phyloP scores from a whole-genome alignment of 2,888 invertebrate species.

The Phragmatobia fuliginosa region DNA sequence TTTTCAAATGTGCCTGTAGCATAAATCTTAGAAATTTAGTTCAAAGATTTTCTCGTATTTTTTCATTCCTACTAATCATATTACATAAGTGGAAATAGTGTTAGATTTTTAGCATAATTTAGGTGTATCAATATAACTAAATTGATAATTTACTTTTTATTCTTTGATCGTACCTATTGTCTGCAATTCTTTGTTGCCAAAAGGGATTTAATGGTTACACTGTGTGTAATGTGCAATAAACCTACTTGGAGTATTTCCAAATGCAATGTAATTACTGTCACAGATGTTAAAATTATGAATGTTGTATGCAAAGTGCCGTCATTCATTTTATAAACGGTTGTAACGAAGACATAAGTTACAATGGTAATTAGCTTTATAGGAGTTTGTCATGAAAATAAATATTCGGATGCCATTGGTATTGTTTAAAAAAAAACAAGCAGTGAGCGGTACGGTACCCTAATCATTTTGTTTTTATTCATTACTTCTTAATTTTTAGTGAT shows the following conservation, averaged over 20 bases:
- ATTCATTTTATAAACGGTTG: neutral
- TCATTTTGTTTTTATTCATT: too few species aligned
- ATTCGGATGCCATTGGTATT: too few species aligned
- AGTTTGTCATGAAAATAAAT: too few species aligned
- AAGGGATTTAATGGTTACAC: constrained; percentile 17
- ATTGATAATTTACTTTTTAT: neutral
- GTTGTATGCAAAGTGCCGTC: neutral
- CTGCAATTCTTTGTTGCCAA: constrained; percentile 13
- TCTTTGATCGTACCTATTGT: neutral
- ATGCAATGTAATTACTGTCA: constrained; percentile 22
- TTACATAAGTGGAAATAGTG: too few species aligned
- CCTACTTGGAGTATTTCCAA: constrained; percentile 24
- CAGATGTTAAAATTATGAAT: constrained; percentile 7
- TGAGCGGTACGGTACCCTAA: too few species aligned
- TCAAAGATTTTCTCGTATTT: too few species aligned
- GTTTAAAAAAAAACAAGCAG: too few species aligned
- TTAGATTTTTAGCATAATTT: too few species aligned
- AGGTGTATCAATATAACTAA: neutral
- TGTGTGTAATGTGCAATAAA: constrained; percentile 18
- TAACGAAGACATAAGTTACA: neutral
- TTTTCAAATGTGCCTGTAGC: too few species aligned
- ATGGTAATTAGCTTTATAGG: neutral
- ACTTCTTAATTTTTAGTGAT: too few species aligned
- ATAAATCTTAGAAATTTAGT: neutral
- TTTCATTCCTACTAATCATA: too few species aligned